These are phyloP conservation scores for Eolophus roseicapilla DNA, from an alignment of 2,113 vertebrate species.

Conservation along the genomic window DNA sequence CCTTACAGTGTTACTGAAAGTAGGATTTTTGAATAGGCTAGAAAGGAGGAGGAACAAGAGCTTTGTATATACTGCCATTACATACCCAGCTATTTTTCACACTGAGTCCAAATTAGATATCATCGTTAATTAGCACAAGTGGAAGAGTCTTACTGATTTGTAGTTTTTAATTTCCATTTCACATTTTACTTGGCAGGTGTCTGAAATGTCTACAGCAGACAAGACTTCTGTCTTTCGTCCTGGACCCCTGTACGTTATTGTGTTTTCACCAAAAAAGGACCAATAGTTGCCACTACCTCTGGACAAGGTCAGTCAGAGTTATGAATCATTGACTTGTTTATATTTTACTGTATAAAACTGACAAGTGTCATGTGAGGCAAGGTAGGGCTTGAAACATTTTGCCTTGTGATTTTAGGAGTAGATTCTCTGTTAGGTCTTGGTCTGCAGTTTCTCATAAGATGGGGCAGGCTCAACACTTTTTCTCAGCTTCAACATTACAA, in stretches of 20 bases:
- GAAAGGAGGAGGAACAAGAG: background rate
- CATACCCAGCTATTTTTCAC: background rate
- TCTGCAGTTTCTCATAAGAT: background rate
- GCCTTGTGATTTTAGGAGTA: background rate
- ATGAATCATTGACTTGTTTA: background rate
- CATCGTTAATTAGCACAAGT: background rate
- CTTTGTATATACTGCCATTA: background rate
- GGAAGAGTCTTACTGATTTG: background rate
- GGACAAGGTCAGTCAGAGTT: background rate
- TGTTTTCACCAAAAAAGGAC: background rate
- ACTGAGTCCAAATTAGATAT: background rate
- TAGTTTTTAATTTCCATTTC: background rate
- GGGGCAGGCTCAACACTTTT: background rate
- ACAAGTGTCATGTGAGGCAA: background rate
- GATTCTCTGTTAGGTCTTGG: background rate
- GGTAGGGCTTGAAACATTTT: background rate
- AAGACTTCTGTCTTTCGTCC: background rate
- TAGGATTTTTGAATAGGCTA: background rate
- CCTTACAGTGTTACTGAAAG: background rate
- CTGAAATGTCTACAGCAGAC: background rate
- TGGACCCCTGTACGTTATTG: background rate
- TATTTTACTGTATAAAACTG: background rate
- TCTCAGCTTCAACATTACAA: background rate
- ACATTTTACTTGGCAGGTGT: background rate
- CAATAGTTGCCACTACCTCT: background rate